Conservation (phyloP, 2,888 invertebrate species). For the Gisinianus flammeolus region DNA sequence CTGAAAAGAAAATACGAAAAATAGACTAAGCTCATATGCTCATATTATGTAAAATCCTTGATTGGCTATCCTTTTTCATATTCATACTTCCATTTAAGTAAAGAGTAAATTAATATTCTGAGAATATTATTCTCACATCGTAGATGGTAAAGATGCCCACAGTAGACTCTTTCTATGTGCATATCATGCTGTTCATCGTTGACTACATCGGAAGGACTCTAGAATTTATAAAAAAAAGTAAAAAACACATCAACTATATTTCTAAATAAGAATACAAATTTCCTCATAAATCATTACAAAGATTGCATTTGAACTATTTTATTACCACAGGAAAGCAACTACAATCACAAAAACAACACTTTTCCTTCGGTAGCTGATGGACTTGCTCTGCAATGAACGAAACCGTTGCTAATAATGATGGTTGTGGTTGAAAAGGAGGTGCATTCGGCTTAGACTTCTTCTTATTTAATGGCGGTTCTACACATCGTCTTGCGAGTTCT, state of each 20-base stretch:
- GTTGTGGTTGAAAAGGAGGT: conserved; percentile 68
- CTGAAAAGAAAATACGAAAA: too few species aligned
- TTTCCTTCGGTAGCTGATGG: conserved; percentile 68
- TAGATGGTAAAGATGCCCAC: conserved; percentile 75
- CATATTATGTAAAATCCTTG: too few species aligned
- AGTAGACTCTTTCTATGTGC: conserved; percentile 74
- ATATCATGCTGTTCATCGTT: conserved; percentile 68
- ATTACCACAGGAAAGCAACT: conserved; percentile 67
- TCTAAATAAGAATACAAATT: background rate
- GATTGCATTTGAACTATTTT: background rate
- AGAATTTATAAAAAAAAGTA: conserved; percentile 55
- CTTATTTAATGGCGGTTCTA: conserved; percentile 71
- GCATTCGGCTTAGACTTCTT: conserved; percentile 62
- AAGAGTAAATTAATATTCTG: too few species aligned
- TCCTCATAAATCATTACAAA: too few species aligned
- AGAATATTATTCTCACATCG: too few species aligned
- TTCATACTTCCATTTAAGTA: too few species aligned
- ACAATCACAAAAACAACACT: conserved; percentile 70
- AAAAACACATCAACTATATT: background rate
- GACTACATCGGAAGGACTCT: conserved; percentile 63
- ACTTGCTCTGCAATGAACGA: conserved; percentile 71
- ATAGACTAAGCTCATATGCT: too few species aligned
- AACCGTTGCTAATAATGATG: conserved; percentile 69
- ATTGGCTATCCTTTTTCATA: too few species aligned
- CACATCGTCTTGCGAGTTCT: conserved; percentile 73